These are phyloP conservation scores for Brenthis ino DNA, from an alignment of 2,888 invertebrate species.

Conservation along the genomic window DNA sequence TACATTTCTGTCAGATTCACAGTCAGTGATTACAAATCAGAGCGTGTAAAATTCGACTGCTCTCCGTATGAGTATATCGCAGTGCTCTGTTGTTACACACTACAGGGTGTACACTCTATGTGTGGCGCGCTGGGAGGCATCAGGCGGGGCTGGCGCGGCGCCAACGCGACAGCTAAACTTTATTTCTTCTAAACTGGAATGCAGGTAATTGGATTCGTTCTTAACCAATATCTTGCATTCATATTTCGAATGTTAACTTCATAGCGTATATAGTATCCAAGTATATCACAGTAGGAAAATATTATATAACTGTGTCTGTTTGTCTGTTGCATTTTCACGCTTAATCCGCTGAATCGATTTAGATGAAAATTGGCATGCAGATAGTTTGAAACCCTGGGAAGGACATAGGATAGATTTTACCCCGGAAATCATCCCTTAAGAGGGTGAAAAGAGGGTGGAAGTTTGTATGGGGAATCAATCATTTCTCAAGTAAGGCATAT, in stretches of 20 bases:
- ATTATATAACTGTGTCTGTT: too few relatives aligned
- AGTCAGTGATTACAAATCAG: slow-evolving; percentile 16
- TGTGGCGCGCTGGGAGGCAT: not conserved
- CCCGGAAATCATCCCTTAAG: too few relatives aligned
- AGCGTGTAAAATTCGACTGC: slow-evolving; percentile 13
- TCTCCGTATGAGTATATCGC: not conserved
- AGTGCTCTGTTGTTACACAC: slow-evolving; percentile 18
- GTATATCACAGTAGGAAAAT: too few relatives aligned
- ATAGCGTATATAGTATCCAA: not conserved
- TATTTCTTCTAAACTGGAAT: slow-evolving; percentile 13
- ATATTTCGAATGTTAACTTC: not conserved
- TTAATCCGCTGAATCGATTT: too few relatives aligned
- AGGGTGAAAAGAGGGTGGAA: too few relatives aligned
- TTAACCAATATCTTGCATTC: not conserved
- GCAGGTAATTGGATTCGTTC: slow-evolving; percentile 23
- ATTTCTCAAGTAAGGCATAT: too few relatives aligned
- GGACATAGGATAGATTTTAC: too few relatives aligned
- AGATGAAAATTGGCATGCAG: too few relatives aligned
- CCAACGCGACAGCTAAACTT: slow-evolving; percentile 27
- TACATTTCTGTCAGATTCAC: not conserved
- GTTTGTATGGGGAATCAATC: too few relatives aligned
- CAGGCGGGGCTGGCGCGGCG: slow-evolving; percentile 23
- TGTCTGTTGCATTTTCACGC: too few relatives aligned
- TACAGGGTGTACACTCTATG: not conserved
- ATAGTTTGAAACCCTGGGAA: too few relatives aligned